A percentile compares a stretch with the other conserved stretches of the same genome.
Conservation (phyloP, 1,140 invertebrate genomes). For the Stegodyphus mimosarum region DNA sequence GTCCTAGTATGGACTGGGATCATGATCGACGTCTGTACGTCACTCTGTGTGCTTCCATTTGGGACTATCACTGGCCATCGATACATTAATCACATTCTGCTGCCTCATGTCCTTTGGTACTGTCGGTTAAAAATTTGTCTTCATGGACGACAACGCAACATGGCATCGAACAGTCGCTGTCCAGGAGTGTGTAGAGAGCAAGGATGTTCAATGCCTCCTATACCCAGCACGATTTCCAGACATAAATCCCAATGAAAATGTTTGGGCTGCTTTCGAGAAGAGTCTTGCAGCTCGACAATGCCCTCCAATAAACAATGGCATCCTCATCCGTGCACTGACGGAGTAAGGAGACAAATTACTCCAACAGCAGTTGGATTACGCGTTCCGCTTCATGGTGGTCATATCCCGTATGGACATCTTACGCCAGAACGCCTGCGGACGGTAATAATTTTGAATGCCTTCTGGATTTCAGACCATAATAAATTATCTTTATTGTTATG, state of each 20-base stretch:
- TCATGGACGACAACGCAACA: not conserved
- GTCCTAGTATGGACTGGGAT: not conserved
- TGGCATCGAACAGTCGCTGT: slow-evolving; percentile 5
- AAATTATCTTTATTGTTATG: not conserved
- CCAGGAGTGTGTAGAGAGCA: not conserved
- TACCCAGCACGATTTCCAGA: not conserved
- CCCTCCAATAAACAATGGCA: not conserved
- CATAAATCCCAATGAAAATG: slow-evolving; percentile 7
- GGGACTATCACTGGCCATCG: not conserved
- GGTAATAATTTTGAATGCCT: not conserved
- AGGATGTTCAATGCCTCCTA: not conserved
- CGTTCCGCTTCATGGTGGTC: not conserved
- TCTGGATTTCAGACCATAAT: not conserved
- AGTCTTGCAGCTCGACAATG: not conserved
- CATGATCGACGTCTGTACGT: not conserved
- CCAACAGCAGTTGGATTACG: not conserved
- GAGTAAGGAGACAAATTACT: too few species aligned
- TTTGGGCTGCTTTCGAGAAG: not conserved
- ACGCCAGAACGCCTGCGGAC: not conserved
- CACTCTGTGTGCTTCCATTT: not conserved
- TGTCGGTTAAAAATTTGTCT: not conserved
- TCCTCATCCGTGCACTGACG: not conserved
- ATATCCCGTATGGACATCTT: not conserved
- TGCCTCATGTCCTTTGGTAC: not conserved
- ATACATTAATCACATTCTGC: slow-evolving; percentile 13